Evolutionary conservation across 2,797 vertebrate genomes (phyloP), one percentile per base, ranked within the genome.

Genomic region (Pachyuromys duprasi): DNA sequence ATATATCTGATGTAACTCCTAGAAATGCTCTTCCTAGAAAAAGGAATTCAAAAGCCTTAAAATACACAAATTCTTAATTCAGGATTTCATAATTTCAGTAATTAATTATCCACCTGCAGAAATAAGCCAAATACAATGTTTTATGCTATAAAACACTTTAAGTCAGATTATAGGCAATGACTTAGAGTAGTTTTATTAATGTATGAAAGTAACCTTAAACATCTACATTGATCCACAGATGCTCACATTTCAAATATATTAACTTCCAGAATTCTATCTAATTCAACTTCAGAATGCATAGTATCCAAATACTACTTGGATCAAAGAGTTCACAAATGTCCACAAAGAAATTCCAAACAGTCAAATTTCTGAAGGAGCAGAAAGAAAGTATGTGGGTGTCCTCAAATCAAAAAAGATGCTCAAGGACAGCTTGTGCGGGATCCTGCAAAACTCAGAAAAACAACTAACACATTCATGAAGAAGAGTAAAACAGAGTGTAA

Each of bases 401-500:
- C 69, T 62, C n/a, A 81, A 76, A 83, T 42, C 31, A 86, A 93
- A 93, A 49, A 97, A 74, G 55, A 62, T 60, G 88, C 89, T 96
- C 57, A 95, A 86, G 62, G 11, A 96, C 87, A 97, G 96, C 62
- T 96, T 87, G 89, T 96, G 60, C 70, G 87, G 36, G 91, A 24
- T 90, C 87, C 86, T 95, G 57, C 70, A 93, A 95, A 96, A 93
- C 83, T 95, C 53, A 65, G 83, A 74, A 91, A 39, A 13, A 95
- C 89, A 90, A 79, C 75, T 96, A 95, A 95, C 95, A 96, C 95
- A 96, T 84, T 97, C 96, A 97, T 87, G 86, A 96, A 95, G 70
- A 95, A 60, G 95, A 96, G 96, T 96, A 89, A 95, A 94, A 96
- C 95, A 97, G 74, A 94, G 75, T 24, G 62, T 93, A 95, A 96